Conservation (phyloP, 2,797 vertebrate species). For the Crenichthys baileyi region DNA sequence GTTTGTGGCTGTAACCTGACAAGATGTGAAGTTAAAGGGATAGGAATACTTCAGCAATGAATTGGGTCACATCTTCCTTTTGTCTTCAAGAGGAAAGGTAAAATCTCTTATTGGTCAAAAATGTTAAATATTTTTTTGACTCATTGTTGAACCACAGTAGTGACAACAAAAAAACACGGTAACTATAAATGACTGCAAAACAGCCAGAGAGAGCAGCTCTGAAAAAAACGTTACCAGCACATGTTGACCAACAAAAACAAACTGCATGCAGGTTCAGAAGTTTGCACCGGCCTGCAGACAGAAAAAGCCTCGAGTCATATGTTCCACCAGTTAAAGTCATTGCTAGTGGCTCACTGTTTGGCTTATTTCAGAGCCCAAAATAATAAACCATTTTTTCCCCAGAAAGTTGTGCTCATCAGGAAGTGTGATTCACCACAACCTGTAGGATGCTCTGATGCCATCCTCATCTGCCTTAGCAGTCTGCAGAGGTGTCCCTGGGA, state of each 20-base stretch:
- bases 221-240: not conserved
- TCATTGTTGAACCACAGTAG: not conserved
- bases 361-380: not conserved
- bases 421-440: slow-evolving; percentile 4
- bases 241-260: not conserved
- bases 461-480: not conserved
- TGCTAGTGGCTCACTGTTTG: not conserved
- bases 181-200: not conserved
- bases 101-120: not conserved
- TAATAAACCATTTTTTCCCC: not conserved
- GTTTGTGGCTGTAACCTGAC: not conserved
- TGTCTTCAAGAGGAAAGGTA: not conserved
- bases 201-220: not conserved
- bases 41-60: not conserved
- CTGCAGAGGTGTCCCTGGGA: slow-evolving; percentile 14
- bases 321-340: not conserved
- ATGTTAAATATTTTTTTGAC: not conserved
- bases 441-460: not conserved
- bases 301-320: not conserved
- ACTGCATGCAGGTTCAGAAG: not conserved
- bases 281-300: not conserved
- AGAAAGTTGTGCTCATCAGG: not conserved
- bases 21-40: not conserved
- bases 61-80: not conserved
- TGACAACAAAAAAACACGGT: not conserved